A percentile compares a stretch with the other conserved stretches of the same genome.
Conservation (phyloP, 2,888 invertebrate genomes). For the Callyntrura sp. region DNA sequence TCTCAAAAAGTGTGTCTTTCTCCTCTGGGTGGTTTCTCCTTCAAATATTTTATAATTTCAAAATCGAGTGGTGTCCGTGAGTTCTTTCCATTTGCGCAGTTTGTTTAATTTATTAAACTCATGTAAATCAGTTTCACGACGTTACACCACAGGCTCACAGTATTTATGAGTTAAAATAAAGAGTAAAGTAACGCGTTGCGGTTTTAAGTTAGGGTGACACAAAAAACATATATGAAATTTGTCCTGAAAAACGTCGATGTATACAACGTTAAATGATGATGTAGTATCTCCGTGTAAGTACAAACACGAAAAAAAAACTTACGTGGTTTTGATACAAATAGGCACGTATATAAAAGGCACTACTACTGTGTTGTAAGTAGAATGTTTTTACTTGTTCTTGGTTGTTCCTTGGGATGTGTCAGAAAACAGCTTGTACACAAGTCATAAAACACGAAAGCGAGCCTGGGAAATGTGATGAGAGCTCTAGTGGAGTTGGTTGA, state of each 20-base stretch:
- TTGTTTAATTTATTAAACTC: not conserved
- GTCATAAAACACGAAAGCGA: slow-evolving; percentile 72
- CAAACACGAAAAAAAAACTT: slow-evolving; percentile 6
- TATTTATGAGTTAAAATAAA: slow-evolving; percentile 3
- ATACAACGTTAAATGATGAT: not conserved
- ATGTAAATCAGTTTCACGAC: slow-evolving; percentile 17
- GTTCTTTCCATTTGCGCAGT: not conserved
- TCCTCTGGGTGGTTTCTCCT: not conserved
- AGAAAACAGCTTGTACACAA: slow-evolving; percentile 70
- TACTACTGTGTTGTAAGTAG: not conserved
- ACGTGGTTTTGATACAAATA: no score
- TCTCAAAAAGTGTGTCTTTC: not conserved
- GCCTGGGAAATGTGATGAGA: slow-evolving; percentile 55
- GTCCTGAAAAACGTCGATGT: not conserved
- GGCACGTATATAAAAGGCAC: not conserved
- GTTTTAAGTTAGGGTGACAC: not conserved
- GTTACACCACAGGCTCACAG: not conserved
- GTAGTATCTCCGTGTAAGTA: not conserved
- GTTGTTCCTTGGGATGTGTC: slow-evolving; percentile 58
- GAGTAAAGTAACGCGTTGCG: slow-evolving; percentile 1
- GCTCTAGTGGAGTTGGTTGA: slow-evolving; percentile 6
- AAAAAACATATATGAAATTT: not conserved
- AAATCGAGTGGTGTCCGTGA: not conserved
- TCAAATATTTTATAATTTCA: not conserved
- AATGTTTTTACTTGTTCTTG: slow-evolving; percentile 10